Percentiles rank a stretch among this genome's conserved stretches.
phyloP scores from a whole-genome alignment of 2,888 invertebrate genomes.

The Bombylius major region DNA sequence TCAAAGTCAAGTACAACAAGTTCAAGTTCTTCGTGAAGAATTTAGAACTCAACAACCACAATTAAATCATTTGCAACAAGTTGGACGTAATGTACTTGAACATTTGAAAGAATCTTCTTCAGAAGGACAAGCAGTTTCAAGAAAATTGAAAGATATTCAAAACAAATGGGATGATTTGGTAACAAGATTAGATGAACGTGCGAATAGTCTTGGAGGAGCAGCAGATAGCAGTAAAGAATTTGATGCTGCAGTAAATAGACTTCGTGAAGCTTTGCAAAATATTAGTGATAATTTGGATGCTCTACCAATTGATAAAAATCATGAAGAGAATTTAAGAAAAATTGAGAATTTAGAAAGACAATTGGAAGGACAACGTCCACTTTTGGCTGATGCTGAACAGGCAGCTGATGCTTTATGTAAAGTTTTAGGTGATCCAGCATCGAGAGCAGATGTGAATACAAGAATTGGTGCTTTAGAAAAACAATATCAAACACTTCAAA shows the following conservation, averaged over 20 bases:
- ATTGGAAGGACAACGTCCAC: slow-evolving; percentile 75
- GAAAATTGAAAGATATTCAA: slow-evolving; percentile 58
- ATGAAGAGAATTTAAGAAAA: slow-evolving; percentile 76
- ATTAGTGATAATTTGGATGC: slow-evolving; percentile 81
- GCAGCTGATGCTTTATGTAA: slow-evolving; percentile 79
- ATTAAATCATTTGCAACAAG: slow-evolving; percentile 68
- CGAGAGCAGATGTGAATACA: slow-evolving; percentile 78
- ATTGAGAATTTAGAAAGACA: slow-evolving; percentile 79
- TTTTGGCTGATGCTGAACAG: slow-evolving; percentile 78
- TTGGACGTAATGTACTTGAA: slow-evolving; percentile 62
- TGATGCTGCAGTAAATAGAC: slow-evolving; percentile 70
- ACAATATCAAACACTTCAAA: slow-evolving; percentile 76
- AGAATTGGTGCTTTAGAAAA: slow-evolving; percentile 78
- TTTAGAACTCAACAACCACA: slow-evolving; percentile 87
- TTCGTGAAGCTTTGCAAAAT: slow-evolving; percentile 75
- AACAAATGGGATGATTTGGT: slow-evolving; percentile 72
- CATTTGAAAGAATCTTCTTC: slow-evolving; percentile 41
- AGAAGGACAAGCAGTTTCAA: slow-evolving; percentile 53
- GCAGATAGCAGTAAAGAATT: slow-evolving; percentile 88
- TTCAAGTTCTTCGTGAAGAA: slow-evolving; percentile 88
- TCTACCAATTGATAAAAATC: slow-evolving; percentile 64
- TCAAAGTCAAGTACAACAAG: slow-evolving; percentile 89
- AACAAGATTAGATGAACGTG: slow-evolving; percentile 72
- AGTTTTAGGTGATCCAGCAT: slow-evolving; percentile 79
- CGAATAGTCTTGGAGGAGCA: slow-evolving; percentile 76